Evolutionary conservation across 2,113 vertebrate genomes (phyloP).

Genomic region (Sinocyclocheilus maitianheensis): DNA sequence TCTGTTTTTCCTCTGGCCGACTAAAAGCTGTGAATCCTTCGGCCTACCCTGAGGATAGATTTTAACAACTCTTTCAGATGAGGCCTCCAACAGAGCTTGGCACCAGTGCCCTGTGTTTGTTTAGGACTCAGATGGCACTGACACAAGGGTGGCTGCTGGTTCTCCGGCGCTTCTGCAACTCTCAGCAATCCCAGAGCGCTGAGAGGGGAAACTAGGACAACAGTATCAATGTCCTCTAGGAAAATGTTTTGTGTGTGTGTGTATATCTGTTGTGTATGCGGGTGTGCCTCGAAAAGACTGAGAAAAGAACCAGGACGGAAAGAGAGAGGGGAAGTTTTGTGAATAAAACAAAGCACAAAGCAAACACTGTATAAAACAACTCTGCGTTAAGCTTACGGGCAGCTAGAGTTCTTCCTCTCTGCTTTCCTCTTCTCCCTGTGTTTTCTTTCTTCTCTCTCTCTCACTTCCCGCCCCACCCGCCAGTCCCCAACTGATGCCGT

Average conservation of each 20-base stretch:
- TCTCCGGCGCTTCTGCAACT: constrained; percentile 44
- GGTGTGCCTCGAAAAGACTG: constrained; percentile 31
- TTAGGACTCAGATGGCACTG: constrained; percentile 51
- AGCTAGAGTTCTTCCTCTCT: constrained; percentile 53
- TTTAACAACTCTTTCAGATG: constrained; percentile 62
- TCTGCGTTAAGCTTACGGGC: constrained; percentile 61
- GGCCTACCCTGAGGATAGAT: constrained; percentile 60
- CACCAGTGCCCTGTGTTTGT: constrained; percentile 53
- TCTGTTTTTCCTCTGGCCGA: constrained; percentile 52
- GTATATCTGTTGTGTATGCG: constrained; percentile 38
- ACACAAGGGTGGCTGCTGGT: constrained; percentile 4
- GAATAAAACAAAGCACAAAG: constrained; percentile 66
- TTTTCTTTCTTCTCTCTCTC: constrained; percentile 39
- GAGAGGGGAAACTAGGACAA: constrained; percentile 53
- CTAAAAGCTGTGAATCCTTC: constrained; percentile 41
- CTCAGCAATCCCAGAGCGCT: constrained; percentile 36
- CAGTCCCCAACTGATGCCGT: constrained; percentile 64
- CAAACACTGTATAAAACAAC: constrained; percentile 48
- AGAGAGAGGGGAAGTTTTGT: constrained; percentile 42
- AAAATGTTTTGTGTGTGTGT: constrained; percentile 16
- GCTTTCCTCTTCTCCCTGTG: constrained; percentile 30
- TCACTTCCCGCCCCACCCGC: constrained; percentile 67
- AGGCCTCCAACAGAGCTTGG: constrained; percentile 54
- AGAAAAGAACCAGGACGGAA: constrained; percentile 37
- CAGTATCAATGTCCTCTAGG: constrained; percentile 46